Conservation (phyloP, 1,140 invertebrate genomes). For the Drosophila subobscura region DNA sequence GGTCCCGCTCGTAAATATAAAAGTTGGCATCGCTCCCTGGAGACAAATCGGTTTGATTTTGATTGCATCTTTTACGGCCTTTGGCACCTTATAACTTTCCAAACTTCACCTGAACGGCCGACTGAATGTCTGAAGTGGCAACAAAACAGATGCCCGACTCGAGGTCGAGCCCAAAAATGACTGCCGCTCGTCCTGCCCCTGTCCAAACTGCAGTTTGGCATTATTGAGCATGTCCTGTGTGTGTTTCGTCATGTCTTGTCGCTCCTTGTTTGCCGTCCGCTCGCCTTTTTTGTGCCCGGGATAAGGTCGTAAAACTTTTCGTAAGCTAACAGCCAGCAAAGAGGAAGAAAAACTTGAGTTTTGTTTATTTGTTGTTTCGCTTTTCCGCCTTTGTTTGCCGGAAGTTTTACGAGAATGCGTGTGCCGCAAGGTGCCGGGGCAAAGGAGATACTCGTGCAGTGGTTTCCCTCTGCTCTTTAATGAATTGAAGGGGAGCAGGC, state of each 20-base stretch:
- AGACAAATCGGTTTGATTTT: conserved; percentile 82
- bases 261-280: conserved; percentile 15
- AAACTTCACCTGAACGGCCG: conserved; percentile 21
- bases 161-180: not conserved
- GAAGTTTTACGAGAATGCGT: conserved; percentile 63
- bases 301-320: conserved; percentile 79
- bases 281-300: conserved; percentile 37
- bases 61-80: conserved; percentile 79
- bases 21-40: conserved; percentile 76
- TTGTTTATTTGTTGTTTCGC: conserved; percentile 58
- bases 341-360: conserved; percentile 49
- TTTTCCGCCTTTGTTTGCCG: conserved; percentile 40
- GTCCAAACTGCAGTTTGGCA: conserved; percentile 51
- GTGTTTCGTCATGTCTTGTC: conserved; percentile 65
- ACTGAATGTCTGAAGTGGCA: conserved; percentile 32
- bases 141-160: conserved; percentile 25
- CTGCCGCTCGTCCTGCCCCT: conserved; percentile 30
- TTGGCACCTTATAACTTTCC: conserved; percentile 79
- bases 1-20: conserved; percentile 67
- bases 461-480: conserved; percentile 49
- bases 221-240: conserved; percentile 55
- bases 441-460: conserved; percentile 16
- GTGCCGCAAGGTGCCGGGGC: conserved; percentile 44
- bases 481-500: conserved; percentile 29
- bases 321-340: conserved; percentile 35